Percentiles rank a stretch among this genome's conserved stretches.
These are phyloP conservation scores for Teleogryllus oceanicus DNA, from an alignment of 2,888 invertebrate species.

Conservation along the genomic window DNA sequence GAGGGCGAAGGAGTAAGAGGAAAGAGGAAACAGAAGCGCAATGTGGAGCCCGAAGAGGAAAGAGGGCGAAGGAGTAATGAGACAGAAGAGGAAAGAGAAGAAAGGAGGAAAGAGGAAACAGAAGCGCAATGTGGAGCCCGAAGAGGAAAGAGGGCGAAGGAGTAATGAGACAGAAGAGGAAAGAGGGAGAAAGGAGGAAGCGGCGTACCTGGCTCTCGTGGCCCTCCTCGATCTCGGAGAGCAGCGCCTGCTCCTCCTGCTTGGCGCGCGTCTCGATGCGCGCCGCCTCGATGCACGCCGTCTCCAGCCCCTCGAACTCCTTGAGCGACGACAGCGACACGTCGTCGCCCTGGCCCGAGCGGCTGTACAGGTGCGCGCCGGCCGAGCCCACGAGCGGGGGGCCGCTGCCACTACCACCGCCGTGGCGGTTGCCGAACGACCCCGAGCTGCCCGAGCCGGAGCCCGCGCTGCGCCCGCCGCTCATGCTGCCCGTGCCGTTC, in stretches of 20 bases:
- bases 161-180: not conserved
- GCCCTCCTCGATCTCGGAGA: constrained; percentile 58
- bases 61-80: no score
- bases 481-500: not conserved
- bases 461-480: not conserved
- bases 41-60: no score
- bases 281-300: constrained; percentile 79
- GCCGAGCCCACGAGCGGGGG: constrained; percentile 60
- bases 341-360: constrained; percentile 77
- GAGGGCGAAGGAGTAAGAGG: no score
- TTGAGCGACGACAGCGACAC: constrained; percentile 81
- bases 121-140: no score
- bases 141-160: no score
- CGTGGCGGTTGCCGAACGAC: not conserved
- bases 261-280: constrained; percentile 77
- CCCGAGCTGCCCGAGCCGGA: not conserved
- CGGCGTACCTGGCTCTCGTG: constrained; percentile 51
- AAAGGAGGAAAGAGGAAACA: no score
- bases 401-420: not conserved
- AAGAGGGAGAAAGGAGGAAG: constrained; percentile 33
- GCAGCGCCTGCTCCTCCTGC: constrained; percentile 72
- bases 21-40: no score
- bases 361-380: constrained; percentile 59
- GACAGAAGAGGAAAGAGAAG: no score
- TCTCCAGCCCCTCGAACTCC: constrained; percentile 89